phyloP scores from a whole-genome alignment of 2,888 invertebrate species.

The Sphaerophoria taeniata region DNA sequence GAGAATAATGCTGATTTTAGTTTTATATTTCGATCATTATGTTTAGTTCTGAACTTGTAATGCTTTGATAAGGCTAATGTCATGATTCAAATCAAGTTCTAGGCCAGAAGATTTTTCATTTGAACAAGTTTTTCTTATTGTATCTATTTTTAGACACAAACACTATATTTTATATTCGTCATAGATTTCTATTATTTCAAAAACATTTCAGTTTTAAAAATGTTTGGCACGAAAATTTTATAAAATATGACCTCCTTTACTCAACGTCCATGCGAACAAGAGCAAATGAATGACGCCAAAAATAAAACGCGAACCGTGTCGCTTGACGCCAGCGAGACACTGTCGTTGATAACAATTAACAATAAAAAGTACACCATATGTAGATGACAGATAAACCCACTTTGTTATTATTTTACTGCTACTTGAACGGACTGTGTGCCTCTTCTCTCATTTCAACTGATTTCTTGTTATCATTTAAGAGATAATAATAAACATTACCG shows the following conservation, averaged over 20 bases:
- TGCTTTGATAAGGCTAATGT: slow-evolving; percentile 35
- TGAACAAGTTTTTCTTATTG: slow-evolving; percentile 46
- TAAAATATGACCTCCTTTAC: neutral
- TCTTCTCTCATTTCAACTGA: neutral
- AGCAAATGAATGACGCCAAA: neutral
- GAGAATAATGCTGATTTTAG: neutral
- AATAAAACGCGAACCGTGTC: neutral
- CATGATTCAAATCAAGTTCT: slow-evolving; percentile 53
- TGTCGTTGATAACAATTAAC: slow-evolving; percentile 10
- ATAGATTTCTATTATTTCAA: neutral
- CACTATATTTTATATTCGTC: neutral
- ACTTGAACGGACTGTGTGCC: neutral
- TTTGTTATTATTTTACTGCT: slow-evolving; percentile 6
- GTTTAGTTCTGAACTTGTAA: slow-evolving; percentile 4
- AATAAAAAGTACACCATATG: neutral
- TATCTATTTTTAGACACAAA: slow-evolving; percentile 30
- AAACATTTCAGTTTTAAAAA: neutral
- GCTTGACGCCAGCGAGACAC: too few species aligned
- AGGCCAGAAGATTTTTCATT: slow-evolving; percentile 29
- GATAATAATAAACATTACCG: neutral
- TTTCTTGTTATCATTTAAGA: neutral
- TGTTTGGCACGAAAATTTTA: neutral
- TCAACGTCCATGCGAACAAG: neutral
- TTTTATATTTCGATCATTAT: slow-evolving; percentile 10
- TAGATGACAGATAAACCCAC: neutral